Percentiles rank a stretch among this genome's conserved stretches.
These are phyloP conservation scores for Orthosia gracilis DNA, from an alignment of 2,888 invertebrate genomes.

Conservation along the genomic window DNA sequence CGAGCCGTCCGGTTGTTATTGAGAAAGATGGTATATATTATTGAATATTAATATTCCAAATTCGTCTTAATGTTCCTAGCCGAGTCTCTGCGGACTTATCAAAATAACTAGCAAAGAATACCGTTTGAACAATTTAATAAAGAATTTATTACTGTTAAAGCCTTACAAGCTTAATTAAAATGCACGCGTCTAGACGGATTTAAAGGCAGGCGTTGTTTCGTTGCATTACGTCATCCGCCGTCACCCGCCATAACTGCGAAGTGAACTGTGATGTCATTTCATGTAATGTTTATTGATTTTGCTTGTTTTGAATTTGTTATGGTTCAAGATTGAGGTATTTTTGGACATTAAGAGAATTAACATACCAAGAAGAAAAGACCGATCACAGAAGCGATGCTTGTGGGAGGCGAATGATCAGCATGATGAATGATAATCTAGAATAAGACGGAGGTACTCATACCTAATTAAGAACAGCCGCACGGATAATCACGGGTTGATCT, in stretches of 20 bases:
- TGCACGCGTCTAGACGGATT: conserved; percentile 52
- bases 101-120: not conserved
- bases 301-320: conserved; percentile 4
- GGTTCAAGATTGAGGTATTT: not conserved
- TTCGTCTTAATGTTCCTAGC: not conserved
- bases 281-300: conserved; percentile 30
- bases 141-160: conserved; percentile 30
- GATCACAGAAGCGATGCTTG: not conserved
- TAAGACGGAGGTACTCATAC: too few species aligned
- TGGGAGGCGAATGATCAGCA: too few species aligned
- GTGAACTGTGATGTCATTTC: conserved; percentile 55
- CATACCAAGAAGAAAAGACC: not conserved
- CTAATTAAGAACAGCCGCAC: too few species aligned
- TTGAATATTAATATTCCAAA: not conserved
- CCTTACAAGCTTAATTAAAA: conserved; percentile 50
- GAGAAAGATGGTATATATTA: not conserved
- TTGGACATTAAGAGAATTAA: not conserved
- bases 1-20: too few species aligned
- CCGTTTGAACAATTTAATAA: conserved; percentile 22
- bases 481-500: too few species aligned
- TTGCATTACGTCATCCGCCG: conserved; percentile 51
- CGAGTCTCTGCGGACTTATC: not conserved
- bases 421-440: too few species aligned
- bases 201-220: conserved; percentile 42
- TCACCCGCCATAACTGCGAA: conserved; percentile 38